Evolutionary conservation across 1,140 invertebrate species (phyloP), one percentile per base, ranked within the genome.

Genomic region (Vanessa atalanta): DNA sequence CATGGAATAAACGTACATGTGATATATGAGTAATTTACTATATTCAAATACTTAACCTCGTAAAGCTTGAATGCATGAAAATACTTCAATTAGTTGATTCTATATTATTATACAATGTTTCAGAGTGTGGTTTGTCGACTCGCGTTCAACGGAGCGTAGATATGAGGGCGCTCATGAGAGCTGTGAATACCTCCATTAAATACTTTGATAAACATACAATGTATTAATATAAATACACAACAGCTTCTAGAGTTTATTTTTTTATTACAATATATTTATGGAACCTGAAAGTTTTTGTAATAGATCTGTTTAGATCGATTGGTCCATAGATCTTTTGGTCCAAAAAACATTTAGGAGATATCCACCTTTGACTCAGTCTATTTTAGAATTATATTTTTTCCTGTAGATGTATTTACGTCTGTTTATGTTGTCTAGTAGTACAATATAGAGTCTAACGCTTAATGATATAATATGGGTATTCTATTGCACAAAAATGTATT

Each of bases 51-150:
- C 57, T 31, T 61, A 37, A 61, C 26, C 57, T 61, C 57, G 31
- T 61, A 37, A 37, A 61, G 57, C 26, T 37, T 15, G 31, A 61
- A 37, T 23, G 20, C 53, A 57, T 61, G 26, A 61, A 61, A 61
- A 61, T 61, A 61, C 26, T 61, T 61, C 57, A 61, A 61, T 37
- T 61, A 61, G 26, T 61, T 37, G 5, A 16, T 61, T 61, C 14
- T 31, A 5, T 61, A 61, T 57, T 57, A 53, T n/a, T 53, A 57
- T 26, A 61, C 57, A 61, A 14, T 60, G 23, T 37, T 61, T 31
- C 57, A 31, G n/a, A 48, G 55, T 70, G 68, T 23, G 57, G 68
- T 70, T 70, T 70, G 68, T 70, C 57, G 57, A 70, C 57, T 61
- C 55, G 55, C 43, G 31, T 4, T 37, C 47, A 61, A 16, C 68